These are phyloP conservation scores for Apamea sordens DNA, from an alignment of 2,888 invertebrate genomes.

Conservation along the genomic window DNA sequence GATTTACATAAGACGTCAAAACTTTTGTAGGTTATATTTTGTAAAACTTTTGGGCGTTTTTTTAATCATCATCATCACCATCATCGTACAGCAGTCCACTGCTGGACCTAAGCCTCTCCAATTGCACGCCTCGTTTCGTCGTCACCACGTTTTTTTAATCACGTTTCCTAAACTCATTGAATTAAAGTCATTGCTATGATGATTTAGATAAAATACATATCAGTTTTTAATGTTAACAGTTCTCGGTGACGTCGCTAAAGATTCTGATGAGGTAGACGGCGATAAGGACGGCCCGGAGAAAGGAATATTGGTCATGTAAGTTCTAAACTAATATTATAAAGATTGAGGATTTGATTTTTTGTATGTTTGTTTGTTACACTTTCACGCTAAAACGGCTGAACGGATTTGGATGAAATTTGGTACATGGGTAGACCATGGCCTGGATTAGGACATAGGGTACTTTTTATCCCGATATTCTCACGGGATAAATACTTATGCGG, in stretches of 20 bases:
- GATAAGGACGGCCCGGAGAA: conserved; percentile 77
- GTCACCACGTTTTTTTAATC: not conserved
- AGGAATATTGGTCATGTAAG: conserved; percentile 80
- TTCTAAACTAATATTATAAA: not conserved
- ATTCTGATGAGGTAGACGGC: conserved; percentile 68
- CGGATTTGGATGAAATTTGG: too few relatives aligned
- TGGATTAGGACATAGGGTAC: too few relatives aligned
- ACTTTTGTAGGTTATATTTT: conserved; percentile 36
- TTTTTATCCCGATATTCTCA: too few relatives aligned
- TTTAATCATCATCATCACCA: too few relatives aligned
- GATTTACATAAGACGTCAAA: not conserved
- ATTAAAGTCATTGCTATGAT: not conserved
- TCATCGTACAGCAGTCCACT: not conserved
- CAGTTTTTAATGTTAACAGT: conserved; percentile 66
- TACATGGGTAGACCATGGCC: too few relatives aligned
- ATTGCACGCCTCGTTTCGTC: not conserved
- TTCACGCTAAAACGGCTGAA: too few relatives aligned
- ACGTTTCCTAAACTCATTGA: not conserved
- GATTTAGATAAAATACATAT: conserved; percentile 1
- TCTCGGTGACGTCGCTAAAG: conserved; percentile 77
- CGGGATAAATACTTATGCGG: too few relatives aligned
- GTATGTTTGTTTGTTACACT: too few relatives aligned
- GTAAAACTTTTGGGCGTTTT: not conserved
- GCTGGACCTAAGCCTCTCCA: not conserved
- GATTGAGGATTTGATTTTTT: too few relatives aligned